Evolutionary conservation across 2,888 invertebrate genomes (phyloP), one percentile per base, ranked within the genome.

Genomic region (Dichetophora obliterata): DNA sequence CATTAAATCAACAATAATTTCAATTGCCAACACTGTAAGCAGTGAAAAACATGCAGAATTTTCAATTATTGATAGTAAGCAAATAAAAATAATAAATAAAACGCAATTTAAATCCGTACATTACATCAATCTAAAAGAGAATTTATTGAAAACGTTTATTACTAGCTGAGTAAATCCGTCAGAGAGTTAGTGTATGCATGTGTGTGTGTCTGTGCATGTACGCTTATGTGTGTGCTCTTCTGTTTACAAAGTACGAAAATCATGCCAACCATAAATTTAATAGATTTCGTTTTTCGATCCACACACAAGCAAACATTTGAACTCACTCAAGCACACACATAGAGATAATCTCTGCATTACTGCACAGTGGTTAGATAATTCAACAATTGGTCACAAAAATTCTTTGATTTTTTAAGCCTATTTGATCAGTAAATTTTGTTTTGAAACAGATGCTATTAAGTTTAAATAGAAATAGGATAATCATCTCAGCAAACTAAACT

Each of bases 221-320:
- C 76, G n/a, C 11, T 50, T 22, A 61, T 66, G 71, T 54, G 16
- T 65, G 61, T 24, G 52, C 31, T n/a, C 24, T n/a, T 31, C 27
- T 59, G 57, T 68, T 50, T 43, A 48, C 48, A 68, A 37, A 24
- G 43, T 43, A 43, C 6, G 22, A 68, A 48, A 68, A 68, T 68
- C 43, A 43, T 68, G 50, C 68, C n/a, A 68, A 68, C 22, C 68
- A 31, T 24, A 68, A 24, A 68, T 66, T 66, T 66, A 24, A 54
- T 71, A 71, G 54, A 71, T 71, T 66, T 66, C 66, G 22, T 43
- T 66, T 66, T 19, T 5, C 5, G n/a, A 57, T 9, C 24, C 48
- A 48, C 66, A 66, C 37, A 71, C 54, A 54, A 50, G 61, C 31
- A 69, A 37, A 61, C 69, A 52, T 61, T 72, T 11, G 22, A 3